A percentile compares a stretch with the other conserved stretches of the same genome.
phyloP scores from a whole-genome alignment of 2,888 invertebrate species.

The Barypeithes pellucidus region DNA sequence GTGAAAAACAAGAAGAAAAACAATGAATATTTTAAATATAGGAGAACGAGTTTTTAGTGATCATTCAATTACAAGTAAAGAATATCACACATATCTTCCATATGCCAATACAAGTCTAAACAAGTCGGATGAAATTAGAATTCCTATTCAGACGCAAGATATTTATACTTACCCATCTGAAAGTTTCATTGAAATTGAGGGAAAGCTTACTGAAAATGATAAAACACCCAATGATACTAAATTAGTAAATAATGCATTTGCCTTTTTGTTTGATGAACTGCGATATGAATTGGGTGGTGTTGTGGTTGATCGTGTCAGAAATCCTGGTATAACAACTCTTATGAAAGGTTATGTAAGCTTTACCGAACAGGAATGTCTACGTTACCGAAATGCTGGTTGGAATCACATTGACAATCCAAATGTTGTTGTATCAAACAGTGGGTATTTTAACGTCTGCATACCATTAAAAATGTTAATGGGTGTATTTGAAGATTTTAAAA shows the following conservation, averaged over 20 bases:
- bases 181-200: slow-evolving; percentile 57
- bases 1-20: background rate
- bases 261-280: slow-evolving; percentile 50
- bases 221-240: background rate
- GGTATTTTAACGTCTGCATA: slow-evolving; percentile 24
- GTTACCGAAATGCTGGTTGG: slow-evolving; percentile 7
- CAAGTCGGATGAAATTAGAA: slow-evolving; percentile 61
- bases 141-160: slow-evolving; percentile 60
- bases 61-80: slow-evolving; percentile 54
- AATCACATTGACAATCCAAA: background rate
- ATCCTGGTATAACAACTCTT: slow-evolving; percentile 49
- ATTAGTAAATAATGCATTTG: no score
- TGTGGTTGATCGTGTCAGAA: slow-evolving; percentile 45
- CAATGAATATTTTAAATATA: slow-evolving; percentile 54
- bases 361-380: slow-evolving; percentile 16
- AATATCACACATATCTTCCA: slow-evolving; percentile 60
- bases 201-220: slow-evolving; percentile 41
- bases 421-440: background rate
- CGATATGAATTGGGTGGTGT: slow-evolving; percentile 56
- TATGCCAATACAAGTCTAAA: slow-evolving; percentile 55
- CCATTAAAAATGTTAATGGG: slow-evolving; percentile 31
- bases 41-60: slow-evolving; percentile 50
- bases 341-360: slow-evolving; percentile 14
- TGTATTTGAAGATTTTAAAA: slow-evolving; percentile 26
- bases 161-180: slow-evolving; percentile 58